A percentile compares a stretch with the other conserved stretches of the same genome.
Evolutionary conservation across 2,888 invertebrate species (phyloP).

Genomic region (Protophormia terraenovae): DNA sequence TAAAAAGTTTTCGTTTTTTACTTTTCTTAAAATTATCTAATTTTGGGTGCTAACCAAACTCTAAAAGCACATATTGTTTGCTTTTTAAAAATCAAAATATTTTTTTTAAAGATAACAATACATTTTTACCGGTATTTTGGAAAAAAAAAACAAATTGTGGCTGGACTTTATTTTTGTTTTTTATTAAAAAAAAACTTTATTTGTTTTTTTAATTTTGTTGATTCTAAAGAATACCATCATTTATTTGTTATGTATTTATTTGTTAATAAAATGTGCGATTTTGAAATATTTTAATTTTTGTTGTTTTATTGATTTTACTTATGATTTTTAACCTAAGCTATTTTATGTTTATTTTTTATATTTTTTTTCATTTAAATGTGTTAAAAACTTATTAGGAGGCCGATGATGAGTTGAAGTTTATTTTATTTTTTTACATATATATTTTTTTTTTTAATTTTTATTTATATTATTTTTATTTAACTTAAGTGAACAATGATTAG

Average conservation of each 20-base stretch:
- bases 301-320: background rate
- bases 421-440: background rate
- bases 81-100: background rate
- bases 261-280: slow-evolving; percentile 38
- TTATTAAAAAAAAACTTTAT: slow-evolving; percentile 12
- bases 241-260: slow-evolving; percentile 13
- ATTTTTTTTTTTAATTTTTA: too few relatives aligned
- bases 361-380: slow-evolving; percentile 31
- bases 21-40: background rate
- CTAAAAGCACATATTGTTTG: background rate
- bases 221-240: slow-evolving; percentile 8
- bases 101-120: background rate
- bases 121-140: background rate
- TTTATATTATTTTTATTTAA: slow-evolving; percentile 23
- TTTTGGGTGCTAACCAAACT: background rate
- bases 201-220: slow-evolving; percentile 23
- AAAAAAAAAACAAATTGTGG: background rate
- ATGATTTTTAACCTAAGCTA: background rate
- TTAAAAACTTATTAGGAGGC: slow-evolving; percentile 31
- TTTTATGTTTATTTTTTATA: too few relatives aligned
- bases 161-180: background rate
- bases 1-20: background rate
- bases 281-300: slow-evolving; percentile 23
- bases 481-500: slow-evolving; percentile 48
- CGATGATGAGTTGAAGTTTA: slow-evolving; percentile 31